phyloP scores from a whole-genome alignment of 2,113 vertebrate species.

The Ptilorrhoa leucosticta region DNA sequence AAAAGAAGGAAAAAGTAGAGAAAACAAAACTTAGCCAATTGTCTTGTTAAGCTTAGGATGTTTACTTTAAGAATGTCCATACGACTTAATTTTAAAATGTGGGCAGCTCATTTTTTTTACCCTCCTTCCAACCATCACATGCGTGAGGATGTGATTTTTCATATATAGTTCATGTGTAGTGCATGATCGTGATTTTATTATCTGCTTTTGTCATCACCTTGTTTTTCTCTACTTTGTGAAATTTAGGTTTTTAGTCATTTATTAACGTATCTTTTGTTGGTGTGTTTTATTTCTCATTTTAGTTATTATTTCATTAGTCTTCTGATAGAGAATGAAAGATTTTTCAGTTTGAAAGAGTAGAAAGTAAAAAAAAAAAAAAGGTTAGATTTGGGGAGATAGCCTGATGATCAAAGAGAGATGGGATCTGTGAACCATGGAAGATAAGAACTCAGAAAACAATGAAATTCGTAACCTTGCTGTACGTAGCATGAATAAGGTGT shows the following conservation, averaged over 20 bases:
- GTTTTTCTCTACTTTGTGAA: not conserved
- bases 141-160: not conserved
- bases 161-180: not conserved
- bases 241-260: slow-evolving; percentile 39
- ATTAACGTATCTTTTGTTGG: slow-evolving; percentile 33
- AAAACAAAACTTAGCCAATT: not conserved
- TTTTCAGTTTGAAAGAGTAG: not conserved
- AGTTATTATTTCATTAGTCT: slow-evolving; percentile 66
- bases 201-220: not conserved
- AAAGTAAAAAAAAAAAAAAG: not conserved
- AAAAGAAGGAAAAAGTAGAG: not conserved
- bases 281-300: slow-evolving; percentile 44
- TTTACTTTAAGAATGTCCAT: not conserved
- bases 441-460: slow-evolving; percentile 56
- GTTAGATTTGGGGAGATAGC: slow-evolving; percentile 46
- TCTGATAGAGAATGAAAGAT: slow-evolving; percentile 46
- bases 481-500: not conserved
- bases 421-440: slow-evolving; percentile 64
- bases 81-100: not conserved
- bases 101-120: not conserved
- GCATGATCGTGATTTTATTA: not conserved
- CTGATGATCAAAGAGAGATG: slow-evolving; percentile 66
- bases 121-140: not conserved
- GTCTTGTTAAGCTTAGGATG: not conserved
- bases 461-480: slow-evolving; percentile 30